phyloP scores from a whole-genome alignment of 1,140 invertebrate genomes.

The Trachelipus rathkii region DNA sequence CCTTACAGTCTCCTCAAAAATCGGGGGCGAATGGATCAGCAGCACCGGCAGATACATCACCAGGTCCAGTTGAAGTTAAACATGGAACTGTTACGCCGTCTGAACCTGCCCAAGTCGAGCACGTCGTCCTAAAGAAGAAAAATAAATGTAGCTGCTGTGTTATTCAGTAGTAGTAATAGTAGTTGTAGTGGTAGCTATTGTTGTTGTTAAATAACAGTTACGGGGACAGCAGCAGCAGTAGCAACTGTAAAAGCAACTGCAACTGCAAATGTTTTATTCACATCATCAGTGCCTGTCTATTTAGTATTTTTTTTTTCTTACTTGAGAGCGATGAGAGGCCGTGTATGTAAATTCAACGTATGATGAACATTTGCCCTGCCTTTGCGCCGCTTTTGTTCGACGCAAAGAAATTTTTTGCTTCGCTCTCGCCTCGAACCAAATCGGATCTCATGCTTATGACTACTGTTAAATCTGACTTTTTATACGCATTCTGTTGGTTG shows the following conservation, averaged over 20 bases:
- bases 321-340: neutral
- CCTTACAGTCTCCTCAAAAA: conserved; percentile 43
- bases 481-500: too few relatives aligned
- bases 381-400: too few relatives aligned
- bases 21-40: conserved; percentile 49
- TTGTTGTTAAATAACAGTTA: too few relatives aligned
- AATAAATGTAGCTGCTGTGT: conserved; percentile 85
- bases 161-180: conserved; percentile 62
- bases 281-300: conserved; percentile 9
- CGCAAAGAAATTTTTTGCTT: too few relatives aligned
- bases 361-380: too few relatives aligned
- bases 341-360: neutral
- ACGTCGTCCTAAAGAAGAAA: conserved; percentile 82
- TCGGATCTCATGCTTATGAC: too few relatives aligned
- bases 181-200: neutral
- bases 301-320: neutral
- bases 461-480: too few relatives aligned
- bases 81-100: conserved; percentile 64
- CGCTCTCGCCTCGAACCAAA: too few relatives aligned
- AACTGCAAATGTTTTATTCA: neutral
- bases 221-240: too few relatives aligned
- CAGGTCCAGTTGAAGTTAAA: conserved; percentile 66
- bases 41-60: conserved; percentile 47
- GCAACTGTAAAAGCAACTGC: too few relatives aligned
- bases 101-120: conserved; percentile 66